These are phyloP conservation scores for Trichogramma pretiosum DNA, from an alignment of 1,140 invertebrate genomes.

Conservation along the genomic window DNA sequence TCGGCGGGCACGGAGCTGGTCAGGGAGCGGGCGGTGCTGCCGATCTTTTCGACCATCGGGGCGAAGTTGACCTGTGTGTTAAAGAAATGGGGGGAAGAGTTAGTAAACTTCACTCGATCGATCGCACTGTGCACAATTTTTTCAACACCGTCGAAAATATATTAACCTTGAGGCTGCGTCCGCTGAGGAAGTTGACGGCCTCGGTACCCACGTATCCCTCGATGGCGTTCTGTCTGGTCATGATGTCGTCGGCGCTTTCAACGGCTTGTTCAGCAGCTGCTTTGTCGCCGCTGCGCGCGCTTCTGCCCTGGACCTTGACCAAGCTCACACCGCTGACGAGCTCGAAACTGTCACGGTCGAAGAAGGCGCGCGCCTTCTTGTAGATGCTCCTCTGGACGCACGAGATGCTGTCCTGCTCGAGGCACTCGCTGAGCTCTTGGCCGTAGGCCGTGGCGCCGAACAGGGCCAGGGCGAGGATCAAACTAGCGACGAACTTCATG, in stretches of 20 bases:
- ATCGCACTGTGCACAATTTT: neutral
- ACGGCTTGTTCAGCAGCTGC: slow-evolving; percentile 42
- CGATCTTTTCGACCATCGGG: slow-evolving; percentile 38
- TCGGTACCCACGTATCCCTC: slow-evolving; percentile 52
- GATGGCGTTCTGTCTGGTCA: slow-evolving; percentile 49
- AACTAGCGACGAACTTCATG: no score
- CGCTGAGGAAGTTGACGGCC: slow-evolving; percentile 48
- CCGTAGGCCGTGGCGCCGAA: no score
- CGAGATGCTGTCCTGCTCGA: slow-evolving; percentile 56
- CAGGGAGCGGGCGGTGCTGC: slow-evolving; percentile 47
- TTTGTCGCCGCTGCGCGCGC: slow-evolving; percentile 38
- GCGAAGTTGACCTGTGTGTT: slow-evolving; percentile 42
- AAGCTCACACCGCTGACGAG: slow-evolving; percentile 50
- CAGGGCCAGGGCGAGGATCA: no score
- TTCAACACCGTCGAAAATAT: neutral
- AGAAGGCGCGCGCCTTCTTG: slow-evolving; percentile 51
- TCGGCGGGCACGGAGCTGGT: slow-evolving; percentile 41
- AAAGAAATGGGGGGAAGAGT: no score
- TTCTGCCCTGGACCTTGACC: slow-evolving; percentile 38
- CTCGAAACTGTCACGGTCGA: slow-evolving; percentile 50
- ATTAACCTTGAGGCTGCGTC: slow-evolving; percentile 45
- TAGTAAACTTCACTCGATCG: neutral
- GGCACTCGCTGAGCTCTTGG: slow-evolving; percentile 51
- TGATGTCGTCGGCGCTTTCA: slow-evolving; percentile 42
- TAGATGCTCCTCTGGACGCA: slow-evolving; percentile 55